Evolutionary conservation across 2,113 vertebrate species (phyloP), one percentile per base, ranked within the genome.

Genomic region (Phrynocephalus versicolor): DNA sequence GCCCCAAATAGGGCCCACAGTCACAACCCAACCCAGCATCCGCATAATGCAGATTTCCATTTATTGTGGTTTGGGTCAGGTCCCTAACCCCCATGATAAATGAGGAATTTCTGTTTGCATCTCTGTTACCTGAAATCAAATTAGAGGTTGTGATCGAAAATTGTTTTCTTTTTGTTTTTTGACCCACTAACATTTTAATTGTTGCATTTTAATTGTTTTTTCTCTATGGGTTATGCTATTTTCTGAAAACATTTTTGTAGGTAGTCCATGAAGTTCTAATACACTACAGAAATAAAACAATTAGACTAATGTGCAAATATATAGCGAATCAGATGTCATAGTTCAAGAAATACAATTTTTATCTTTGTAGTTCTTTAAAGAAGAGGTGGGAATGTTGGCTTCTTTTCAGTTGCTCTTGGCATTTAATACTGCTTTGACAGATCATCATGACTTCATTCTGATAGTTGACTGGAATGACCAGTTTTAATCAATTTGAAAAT

Each of bases 401-500:
- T 70, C 57, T 88, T 89, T 88, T 79, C 72, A 83, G 81, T 83
- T 87, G 82, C 83, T 84, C 89, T 94, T 91, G 91, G 82, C 88
- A 92, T 70, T 55, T 85, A 89, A 81, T 41, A 85, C 39, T 73
- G 41, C 79, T 74, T 79, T 87, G 88, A 88, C 78, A 90, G 90
- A 82, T 92, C 72, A 83, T 89, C 80, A 90, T 92, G 90, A 93
- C 84, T 93, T 95, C 93, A 91, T 37, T 41, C 77, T 93, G 89
- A 88, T 35, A 51, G 92, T 89, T 93, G 89, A 81, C 89, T 89
- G 67, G 67, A 91, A 87, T 89, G 83, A 87, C 64, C 82, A 88
- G 79, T 89, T 88, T 90, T 91, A 94, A 91, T 93, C 87, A 92
- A 90, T 81, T 89, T 93, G 88, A 90, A 94, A 92, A 94, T 87